phyloP scores from a whole-genome alignment of 2,797 vertebrate species.

The Acanthurus lineatus region DNA sequence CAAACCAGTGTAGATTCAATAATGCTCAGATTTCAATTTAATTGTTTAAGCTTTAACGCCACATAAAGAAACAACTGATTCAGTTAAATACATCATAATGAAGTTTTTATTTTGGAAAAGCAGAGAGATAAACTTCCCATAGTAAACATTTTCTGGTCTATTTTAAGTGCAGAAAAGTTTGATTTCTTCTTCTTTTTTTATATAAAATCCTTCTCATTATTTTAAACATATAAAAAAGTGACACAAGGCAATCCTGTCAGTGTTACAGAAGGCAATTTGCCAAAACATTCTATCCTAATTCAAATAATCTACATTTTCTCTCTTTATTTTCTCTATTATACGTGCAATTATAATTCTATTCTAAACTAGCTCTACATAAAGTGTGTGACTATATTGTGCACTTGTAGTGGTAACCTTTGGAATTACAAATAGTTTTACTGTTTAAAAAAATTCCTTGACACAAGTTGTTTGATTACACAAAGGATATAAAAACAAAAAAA shows the following conservation, averaged over 20 bases:
- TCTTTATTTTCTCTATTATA: constrained; percentile 81
- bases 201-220: constrained; percentile 85
- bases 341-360: constrained; percentile 87
- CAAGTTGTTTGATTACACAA: constrained; percentile 77
- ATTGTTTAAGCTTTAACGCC: neutral
- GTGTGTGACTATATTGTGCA: constrained; percentile 86
- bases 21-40: constrained; percentile 15
- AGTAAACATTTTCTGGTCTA: constrained; percentile 83
- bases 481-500: constrained; percentile 75
- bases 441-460: constrained; percentile 77
- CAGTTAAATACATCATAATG: constrained; percentile 66
- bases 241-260: constrained; percentile 87
- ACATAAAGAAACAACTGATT: constrained; percentile 43
- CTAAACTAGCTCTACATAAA: constrained; percentile 85
- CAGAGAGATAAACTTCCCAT: constrained; percentile 85
- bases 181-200: constrained; percentile 67
- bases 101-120: constrained; percentile 87
- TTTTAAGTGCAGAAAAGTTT: constrained; percentile 85
- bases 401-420: constrained; percentile 87
- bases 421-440: constrained; percentile 80
- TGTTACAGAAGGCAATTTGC: constrained; percentile 86
- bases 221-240: constrained; percentile 87
- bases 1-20: constrained; percentile 18
- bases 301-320: constrained; percentile 82
- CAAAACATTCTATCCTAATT: constrained; percentile 87